Percentiles rank a stretch among this genome's conserved stretches.
Evolutionary conservation across 2,113 vertebrate species (phyloP).

Genomic region (Globicephala melas): DNA sequence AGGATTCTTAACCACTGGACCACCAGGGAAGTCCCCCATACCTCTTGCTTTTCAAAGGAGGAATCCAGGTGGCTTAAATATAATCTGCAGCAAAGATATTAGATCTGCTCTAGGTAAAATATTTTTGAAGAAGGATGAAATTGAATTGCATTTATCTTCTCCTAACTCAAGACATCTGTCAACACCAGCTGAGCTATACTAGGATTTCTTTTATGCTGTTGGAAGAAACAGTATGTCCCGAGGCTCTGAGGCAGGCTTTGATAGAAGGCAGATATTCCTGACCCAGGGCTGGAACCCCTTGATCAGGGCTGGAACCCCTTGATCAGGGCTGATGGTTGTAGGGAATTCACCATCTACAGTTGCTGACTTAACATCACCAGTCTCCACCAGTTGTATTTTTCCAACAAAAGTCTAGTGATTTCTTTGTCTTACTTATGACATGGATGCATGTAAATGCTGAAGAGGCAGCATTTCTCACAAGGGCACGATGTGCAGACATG

Average conservation of each 20-base stretch:
- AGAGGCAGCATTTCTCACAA: not conserved
- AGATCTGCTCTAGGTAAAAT: not conserved
- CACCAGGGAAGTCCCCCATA: not conserved
- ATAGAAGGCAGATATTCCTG: not conserved
- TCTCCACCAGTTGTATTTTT: not conserved
- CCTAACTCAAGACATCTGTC: not conserved
- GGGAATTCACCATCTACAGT: not conserved
- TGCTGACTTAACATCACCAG: not conserved
- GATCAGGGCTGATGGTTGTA: not conserved
- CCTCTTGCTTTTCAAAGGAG: not conserved
- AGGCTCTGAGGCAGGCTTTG: not conserved
- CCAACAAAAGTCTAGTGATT: not conserved
- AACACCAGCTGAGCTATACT: not conserved
- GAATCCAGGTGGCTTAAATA: not conserved
- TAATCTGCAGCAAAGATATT: not conserved
- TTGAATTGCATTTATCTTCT: not conserved
- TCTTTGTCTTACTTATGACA: not conserved
- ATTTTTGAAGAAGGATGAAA: not conserved
- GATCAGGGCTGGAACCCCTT: not conserved
- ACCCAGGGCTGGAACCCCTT: accelerated
- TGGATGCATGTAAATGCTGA: not conserved
- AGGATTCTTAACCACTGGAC: too few relatives aligned
- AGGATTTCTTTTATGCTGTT: not conserved
- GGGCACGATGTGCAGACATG: accelerated
- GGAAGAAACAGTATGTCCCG: not conserved